phyloP scores from a whole-genome alignment of 1,140 invertebrate species.

The Rhysida immarginata region DNA sequence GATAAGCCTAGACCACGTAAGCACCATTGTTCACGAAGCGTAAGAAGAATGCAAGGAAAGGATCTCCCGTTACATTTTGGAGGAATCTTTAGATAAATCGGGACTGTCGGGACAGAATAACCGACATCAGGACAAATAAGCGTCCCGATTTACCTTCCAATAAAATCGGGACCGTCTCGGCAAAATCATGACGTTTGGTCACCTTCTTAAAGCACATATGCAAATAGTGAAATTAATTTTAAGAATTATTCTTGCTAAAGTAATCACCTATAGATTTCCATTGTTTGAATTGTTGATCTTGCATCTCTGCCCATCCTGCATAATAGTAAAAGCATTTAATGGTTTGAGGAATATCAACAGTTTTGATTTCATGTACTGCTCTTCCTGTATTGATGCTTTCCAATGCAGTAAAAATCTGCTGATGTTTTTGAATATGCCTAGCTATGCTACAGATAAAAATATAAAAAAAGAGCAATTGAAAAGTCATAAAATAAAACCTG shows the following conservation, averaged over 20 bases:
- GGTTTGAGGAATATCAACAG: constrained; percentile 30
- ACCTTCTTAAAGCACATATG: not conserved
- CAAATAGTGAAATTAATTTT: not conserved
- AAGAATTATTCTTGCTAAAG: not conserved
- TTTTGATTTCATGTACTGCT: constrained; percentile 29
- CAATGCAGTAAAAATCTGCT: constrained; percentile 29
- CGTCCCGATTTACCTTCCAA: not conserved
- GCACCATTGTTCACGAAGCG: too few relatives aligned
- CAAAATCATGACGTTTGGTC: not conserved
- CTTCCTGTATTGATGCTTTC: constrained; percentile 31
- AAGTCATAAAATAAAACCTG: not conserved
- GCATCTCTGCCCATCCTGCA: constrained; percentile 35
- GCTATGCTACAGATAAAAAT: constrained; percentile 27
- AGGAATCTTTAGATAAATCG: not conserved
- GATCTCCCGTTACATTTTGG: too few relatives aligned
- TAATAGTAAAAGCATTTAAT: constrained; percentile 34
- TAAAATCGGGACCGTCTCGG: not conserved
- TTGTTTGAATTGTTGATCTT: constrained; percentile 28
- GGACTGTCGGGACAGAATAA: not conserved
- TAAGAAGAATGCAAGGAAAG: too few relatives aligned
- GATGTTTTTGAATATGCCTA: constrained; percentile 35
- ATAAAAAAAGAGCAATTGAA: constrained; percentile 4
- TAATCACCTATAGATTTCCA: constrained; percentile 31
- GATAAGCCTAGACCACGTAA: too few relatives aligned
- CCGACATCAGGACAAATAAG: not conserved